These are phyloP conservation scores for Pterostichus niger DNA, from an alignment of 2,888 invertebrate genomes.

Conservation along the genomic window DNA sequence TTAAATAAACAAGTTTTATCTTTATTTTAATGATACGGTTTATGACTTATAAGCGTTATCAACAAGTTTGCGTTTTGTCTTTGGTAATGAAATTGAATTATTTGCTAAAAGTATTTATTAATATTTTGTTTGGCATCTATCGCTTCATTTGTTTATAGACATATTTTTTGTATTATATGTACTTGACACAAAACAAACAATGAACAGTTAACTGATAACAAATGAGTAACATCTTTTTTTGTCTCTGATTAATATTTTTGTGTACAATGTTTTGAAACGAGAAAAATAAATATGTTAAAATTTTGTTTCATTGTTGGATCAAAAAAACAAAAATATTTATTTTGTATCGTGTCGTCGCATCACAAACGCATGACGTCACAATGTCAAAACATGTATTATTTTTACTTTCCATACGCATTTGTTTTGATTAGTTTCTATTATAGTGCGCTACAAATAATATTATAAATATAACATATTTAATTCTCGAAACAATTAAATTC, in stretches of 20 bases:
- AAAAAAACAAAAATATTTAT: conserved; percentile 27
- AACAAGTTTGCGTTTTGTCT: neutral
- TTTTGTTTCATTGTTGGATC: neutral
- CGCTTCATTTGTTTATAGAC: conserved; percentile 11
- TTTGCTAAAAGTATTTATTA: conserved; percentile 22
- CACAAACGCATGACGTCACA: conserved; percentile 26
- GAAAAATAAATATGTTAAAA: conserved; percentile 7
- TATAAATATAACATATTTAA: neutral
- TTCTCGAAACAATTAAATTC: neutral
- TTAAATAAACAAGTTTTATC: conserved; percentile 62
- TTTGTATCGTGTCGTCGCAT: conserved; percentile 35
- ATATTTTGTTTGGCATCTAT: conserved; percentile 23
- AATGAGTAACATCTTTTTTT: conserved; percentile 33
- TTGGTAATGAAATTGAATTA: conserved; percentile 16
- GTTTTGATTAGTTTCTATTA: conserved; percentile 34
- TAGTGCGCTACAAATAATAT: neutral
- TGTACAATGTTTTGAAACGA: neutral
- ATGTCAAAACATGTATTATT: conserved; percentile 23
- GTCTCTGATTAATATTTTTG: conserved; percentile 21
- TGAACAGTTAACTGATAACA: conserved; percentile 34
- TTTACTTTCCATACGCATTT: conserved; percentile 46
- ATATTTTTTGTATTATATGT: conserved; percentile 27
- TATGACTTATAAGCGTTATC: too few species aligned
- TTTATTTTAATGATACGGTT: neutral
- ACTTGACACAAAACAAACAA: conserved; percentile 38